Conservation (phyloP, 2,113 vertebrate genomes). For the Leucopsar rothschildi region DNA sequence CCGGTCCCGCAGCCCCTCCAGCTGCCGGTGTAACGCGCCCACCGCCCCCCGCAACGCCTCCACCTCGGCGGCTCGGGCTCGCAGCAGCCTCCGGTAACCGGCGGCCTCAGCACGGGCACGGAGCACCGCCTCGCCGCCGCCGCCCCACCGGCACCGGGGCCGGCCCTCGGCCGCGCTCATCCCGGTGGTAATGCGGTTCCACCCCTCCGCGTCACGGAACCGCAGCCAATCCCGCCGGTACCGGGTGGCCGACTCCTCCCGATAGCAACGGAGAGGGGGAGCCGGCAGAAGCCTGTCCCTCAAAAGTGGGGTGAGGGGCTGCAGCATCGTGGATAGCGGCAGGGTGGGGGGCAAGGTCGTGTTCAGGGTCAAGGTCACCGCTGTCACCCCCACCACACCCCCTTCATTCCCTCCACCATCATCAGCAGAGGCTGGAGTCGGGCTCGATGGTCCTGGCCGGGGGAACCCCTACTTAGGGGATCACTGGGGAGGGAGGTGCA, state of each 20-base stretch:
- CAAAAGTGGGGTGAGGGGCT: neutral
- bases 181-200: conserved; percentile 24
- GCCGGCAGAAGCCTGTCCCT: conserved; percentile 17
- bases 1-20: conserved; percentile 79
- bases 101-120: conserved; percentile 82
- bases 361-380: conserved; percentile 51
- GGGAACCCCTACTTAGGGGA: neutral
- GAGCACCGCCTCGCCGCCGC: conserved; percentile 72
- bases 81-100: conserved; percentile 80
- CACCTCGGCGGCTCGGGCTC: conserved; percentile 78
- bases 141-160: conserved; percentile 80
- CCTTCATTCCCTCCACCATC: neutral
- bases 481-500: neutral
- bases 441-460: neutral
- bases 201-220: conserved; percentile 69
- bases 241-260: conserved; percentile 70
- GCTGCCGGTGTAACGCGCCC: conserved; percentile 76
- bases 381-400: fast-evolving
- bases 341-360: neutral
- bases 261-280: conserved; percentile 1
- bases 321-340: conserved; percentile 46
- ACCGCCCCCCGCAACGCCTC: conserved; percentile 79
- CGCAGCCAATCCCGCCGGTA: conserved; percentile 72
- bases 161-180: conserved; percentile 64
- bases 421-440: neutral